Conservation (phyloP, 2,888 invertebrate species). For the Chorisops tibialis region DNA sequence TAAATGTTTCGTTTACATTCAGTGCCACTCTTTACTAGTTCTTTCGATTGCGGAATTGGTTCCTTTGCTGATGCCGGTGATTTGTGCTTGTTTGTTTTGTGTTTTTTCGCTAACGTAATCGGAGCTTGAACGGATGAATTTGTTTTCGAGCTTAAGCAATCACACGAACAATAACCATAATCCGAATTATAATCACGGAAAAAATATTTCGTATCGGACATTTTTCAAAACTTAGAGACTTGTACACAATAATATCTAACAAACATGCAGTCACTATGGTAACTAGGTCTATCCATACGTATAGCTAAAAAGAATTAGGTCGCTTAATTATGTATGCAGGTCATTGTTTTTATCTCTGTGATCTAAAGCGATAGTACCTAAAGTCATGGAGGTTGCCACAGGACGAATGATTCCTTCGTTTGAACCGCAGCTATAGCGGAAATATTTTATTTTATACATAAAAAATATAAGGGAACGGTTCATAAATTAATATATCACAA, state of each 20-base stretch:
- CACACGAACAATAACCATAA: conserved; percentile 19
- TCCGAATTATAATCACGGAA: conserved; percentile 16
- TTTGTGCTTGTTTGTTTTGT: conserved; percentile 10
- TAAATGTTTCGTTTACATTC: conserved; percentile 8
- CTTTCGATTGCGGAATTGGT: background rate
- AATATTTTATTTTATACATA: too few species aligned
- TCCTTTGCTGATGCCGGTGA: background rate
- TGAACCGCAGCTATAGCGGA: too few species aligned
- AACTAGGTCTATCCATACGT: too few species aligned
- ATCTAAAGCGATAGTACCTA: too few species aligned
- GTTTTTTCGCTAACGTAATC: conserved; percentile 1
- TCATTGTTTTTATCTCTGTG: too few species aligned
- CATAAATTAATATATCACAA: too few species aligned
- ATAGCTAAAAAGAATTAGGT: too few species aligned
- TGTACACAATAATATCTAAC: conserved; percentile 1
- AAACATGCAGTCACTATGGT: conserved; percentile 5
- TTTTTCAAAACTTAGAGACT: background rate
- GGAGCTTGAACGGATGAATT: background rate
- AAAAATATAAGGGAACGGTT: too few species aligned
- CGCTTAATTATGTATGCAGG: too few species aligned
- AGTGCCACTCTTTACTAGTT: background rate
- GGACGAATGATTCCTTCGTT: too few species aligned
- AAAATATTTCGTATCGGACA: background rate
- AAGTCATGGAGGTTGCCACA: too few species aligned
- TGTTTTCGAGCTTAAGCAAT: conserved; percentile 8